Conservation (phyloP, 2,113 vertebrate genomes). For the Lampris incognitus region DNA sequence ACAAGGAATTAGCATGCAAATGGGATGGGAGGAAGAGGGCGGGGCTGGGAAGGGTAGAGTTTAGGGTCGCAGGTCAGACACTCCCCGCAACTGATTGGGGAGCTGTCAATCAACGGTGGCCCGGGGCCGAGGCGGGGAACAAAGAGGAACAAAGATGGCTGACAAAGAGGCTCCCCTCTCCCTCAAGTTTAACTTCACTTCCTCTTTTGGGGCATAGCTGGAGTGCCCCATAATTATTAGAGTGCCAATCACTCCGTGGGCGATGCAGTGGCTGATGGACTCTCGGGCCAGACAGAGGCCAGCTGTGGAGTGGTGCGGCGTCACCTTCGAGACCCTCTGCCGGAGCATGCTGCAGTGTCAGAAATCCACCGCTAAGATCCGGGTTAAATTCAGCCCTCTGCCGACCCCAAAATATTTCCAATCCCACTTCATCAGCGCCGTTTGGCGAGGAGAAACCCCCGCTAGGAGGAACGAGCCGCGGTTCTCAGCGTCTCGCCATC, state of each 20-base stretch:
- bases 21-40: conserved; percentile 77
- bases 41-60: conserved; percentile 75
- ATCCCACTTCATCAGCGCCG: conserved; percentile 49
- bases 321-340: conserved; percentile 54
- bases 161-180: conserved; percentile 71
- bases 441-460: conserved; percentile 30
- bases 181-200: conserved; percentile 75
- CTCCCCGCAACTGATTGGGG: conserved; percentile 77
- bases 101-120: conserved; percentile 81
- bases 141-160: conserved; percentile 82
- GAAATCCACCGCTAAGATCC: background rate
- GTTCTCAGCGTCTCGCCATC: conserved; percentile 64
- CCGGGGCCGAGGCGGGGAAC: conserved; percentile 68
- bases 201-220: conserved; percentile 62
- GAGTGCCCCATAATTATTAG: conserved; percentile 68
- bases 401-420: conserved; percentile 31
- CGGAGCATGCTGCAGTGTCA: conserved; percentile 9
- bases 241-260: conserved; percentile 76
- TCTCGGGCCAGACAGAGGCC: conserved; percentile 47
- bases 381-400: conserved; percentile 50
- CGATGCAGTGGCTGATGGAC: conserved; percentile 63
- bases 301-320: conserved; percentile 50
- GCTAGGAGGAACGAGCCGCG: conserved; percentile 40
- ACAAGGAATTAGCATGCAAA: conserved; percentile 88
- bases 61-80: conserved; percentile 78